These are phyloP conservation scores for Acronicta leporina DNA, from an alignment of 2,888 invertebrate species.

Conservation along the genomic window DNA sequence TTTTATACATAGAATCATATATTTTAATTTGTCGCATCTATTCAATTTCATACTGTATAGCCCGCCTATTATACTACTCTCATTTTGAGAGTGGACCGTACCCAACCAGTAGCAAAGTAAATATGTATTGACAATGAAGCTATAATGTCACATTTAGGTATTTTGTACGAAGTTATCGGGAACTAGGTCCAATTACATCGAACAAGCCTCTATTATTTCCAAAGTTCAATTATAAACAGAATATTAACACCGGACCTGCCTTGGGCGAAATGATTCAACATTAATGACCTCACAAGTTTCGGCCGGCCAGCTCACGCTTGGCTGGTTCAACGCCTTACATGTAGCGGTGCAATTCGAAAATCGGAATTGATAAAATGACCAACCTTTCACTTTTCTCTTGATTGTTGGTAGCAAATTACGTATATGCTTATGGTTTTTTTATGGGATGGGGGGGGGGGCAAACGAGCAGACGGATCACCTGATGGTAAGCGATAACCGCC, in stretches of 20 bases:
- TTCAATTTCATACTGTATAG: no score
- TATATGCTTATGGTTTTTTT: no score
- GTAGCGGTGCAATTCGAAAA: constrained; percentile 27
- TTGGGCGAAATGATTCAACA: constrained; percentile 43
- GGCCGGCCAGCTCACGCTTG: constrained; percentile 34
- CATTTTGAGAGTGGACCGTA: background rate
- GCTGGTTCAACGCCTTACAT: constrained; percentile 22
- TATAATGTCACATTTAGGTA: background rate
- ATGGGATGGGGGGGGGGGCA: no score
- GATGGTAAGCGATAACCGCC: no score
- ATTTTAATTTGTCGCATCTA: no score
- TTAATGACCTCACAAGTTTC: constrained; percentile 46
- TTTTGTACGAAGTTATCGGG: constrained; percentile 6
- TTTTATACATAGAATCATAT: no score
- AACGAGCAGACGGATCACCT: no score
- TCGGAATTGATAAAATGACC: constrained; percentile 11
- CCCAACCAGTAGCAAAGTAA: background rate
- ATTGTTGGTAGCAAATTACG: no score
- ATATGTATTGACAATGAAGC: no score
- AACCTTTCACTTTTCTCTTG: background rate
- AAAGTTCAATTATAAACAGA: constrained; percentile 47
- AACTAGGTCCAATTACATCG: constrained; percentile 21
- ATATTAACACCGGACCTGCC: constrained; percentile 37
- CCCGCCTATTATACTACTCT: no score
- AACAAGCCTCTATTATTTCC: constrained; percentile 29